Evolutionary conservation across 2,888 invertebrate genomes (phyloP).

Genomic region (Eucera pruinosa): DNA sequence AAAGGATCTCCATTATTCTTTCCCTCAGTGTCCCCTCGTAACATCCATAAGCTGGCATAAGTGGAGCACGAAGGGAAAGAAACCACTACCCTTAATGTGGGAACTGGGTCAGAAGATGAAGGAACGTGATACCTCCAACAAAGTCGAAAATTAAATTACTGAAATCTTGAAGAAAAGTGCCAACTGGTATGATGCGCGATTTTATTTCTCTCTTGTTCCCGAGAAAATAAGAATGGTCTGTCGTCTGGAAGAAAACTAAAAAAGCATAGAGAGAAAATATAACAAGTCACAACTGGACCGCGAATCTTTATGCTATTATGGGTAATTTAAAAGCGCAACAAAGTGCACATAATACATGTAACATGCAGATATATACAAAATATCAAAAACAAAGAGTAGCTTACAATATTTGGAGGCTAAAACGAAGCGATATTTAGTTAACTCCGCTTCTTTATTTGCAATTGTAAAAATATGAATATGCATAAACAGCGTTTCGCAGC

Average conservation of each 20-base stretch:
- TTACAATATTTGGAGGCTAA: too few species aligned
- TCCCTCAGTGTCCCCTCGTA: conserved; percentile 4
- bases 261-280: neutral
- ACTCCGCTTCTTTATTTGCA: too few species aligned
- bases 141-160: conserved; percentile 28
- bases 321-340: too few species aligned
- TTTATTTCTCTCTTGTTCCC: neutral
- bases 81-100: conserved; percentile 9
- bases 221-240: too few species aligned
- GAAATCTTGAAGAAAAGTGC: neutral
- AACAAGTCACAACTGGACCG: too few species aligned
- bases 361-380: too few species aligned
- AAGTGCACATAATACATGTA: too few species aligned
- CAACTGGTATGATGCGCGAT: neutral
- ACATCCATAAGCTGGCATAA: conserved; percentile 30
- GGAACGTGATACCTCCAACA: conserved; percentile 12
- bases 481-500: too few species aligned
- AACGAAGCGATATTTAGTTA: too few species aligned
- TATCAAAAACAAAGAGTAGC: too few species aligned
- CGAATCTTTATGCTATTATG: too few species aligned
- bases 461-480: too few species aligned
- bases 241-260: neutral
- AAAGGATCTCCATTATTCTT: conserved; percentile 12
- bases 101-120: conserved; percentile 36
- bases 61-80: conserved; percentile 19